phyloP scores from a whole-genome alignment of 1,140 invertebrate genomes.

The Drosophila baimaii region DNA sequence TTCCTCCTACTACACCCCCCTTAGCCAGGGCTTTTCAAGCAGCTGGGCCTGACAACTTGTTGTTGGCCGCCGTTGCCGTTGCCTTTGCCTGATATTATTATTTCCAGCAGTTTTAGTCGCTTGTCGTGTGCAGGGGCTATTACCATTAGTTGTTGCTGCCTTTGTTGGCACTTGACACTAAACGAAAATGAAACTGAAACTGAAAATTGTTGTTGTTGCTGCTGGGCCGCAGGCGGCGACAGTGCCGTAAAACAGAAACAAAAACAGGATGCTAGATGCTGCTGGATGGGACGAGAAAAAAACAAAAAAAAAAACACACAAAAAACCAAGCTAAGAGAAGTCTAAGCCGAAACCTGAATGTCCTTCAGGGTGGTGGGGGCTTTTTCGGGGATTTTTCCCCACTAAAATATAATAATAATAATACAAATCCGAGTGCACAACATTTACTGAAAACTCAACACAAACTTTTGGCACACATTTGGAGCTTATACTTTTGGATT shows the following conservation, averaged over 20 bases:
- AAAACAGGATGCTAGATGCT: slow-evolving; percentile 11
- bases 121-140: slow-evolving; percentile 72
- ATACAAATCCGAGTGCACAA: slow-evolving; percentile 7
- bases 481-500: slow-evolving; percentile 18
- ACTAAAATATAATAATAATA: slow-evolving; percentile 3
- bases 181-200: slow-evolving; percentile 77
- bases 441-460: slow-evolving; percentile 9
- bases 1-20: too few relatives aligned
- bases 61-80: slow-evolving; percentile 30
- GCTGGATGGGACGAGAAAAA: too few relatives aligned
- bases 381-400: background rate
- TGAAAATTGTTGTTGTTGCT: slow-evolving; percentile 50
- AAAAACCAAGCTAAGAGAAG: background rate
- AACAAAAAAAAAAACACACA: background rate
- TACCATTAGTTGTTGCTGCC: slow-evolving; percentile 70
- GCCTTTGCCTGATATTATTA: slow-evolving; percentile 54
- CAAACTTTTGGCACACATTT: slow-evolving; percentile 29
- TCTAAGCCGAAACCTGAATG: slow-evolving; percentile 34
- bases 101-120: slow-evolving; percentile 70
- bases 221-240: slow-evolving; percentile 52
- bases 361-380: slow-evolving; percentile 30
- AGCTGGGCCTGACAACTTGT: slow-evolving; percentile 27
- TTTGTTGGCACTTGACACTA: slow-evolving; percentile 76
- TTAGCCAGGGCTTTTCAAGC: slow-evolving; percentile 3
- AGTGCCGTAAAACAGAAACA: slow-evolving; percentile 41